Evolutionary conservation across 2,797 vertebrate genomes (phyloP).

Genomic region (Xenops minutus): DNA sequence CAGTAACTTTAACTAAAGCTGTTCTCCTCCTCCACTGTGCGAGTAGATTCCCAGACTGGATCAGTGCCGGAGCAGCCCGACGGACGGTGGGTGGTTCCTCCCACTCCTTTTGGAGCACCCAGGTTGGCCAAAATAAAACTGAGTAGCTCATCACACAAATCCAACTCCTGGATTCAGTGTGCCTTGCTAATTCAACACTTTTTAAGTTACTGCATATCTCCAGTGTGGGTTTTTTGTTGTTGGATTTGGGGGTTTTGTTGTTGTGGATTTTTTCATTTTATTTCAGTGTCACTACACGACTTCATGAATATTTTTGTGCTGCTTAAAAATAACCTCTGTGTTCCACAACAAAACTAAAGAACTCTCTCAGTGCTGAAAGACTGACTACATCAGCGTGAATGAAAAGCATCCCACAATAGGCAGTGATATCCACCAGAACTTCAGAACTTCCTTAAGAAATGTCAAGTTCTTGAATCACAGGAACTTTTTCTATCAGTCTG

Average conservation of each 20-base stretch:
- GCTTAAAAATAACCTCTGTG: neutral
- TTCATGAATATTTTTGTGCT: neutral
- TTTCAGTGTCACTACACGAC: neutral
- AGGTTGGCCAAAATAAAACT: neutral
- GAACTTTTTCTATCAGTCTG: neutral
- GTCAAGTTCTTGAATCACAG: neutral
- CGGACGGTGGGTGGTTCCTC: neutral
- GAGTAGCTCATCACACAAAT: neutral
- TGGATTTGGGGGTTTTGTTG: neutral
- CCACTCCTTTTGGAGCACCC: neutral
- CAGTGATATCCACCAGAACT: neutral
- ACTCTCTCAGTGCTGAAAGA: neutral
- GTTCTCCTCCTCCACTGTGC: accelerated
- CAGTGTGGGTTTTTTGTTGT: neutral
- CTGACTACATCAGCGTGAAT: neutral
- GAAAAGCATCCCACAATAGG: neutral
- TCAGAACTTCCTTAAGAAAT: neutral
- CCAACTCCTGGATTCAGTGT: neutral
- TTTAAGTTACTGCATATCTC: neutral
- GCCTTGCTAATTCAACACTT: neutral
- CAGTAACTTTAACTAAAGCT: neutral
- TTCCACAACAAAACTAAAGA: neutral
- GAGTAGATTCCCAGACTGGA: neutral
- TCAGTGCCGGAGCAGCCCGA: neutral
- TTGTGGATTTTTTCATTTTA: neutral